Base-by-base conservation (phyloP, 2,888 invertebrate genomes). In the Punctoribates punctum region DNA sequence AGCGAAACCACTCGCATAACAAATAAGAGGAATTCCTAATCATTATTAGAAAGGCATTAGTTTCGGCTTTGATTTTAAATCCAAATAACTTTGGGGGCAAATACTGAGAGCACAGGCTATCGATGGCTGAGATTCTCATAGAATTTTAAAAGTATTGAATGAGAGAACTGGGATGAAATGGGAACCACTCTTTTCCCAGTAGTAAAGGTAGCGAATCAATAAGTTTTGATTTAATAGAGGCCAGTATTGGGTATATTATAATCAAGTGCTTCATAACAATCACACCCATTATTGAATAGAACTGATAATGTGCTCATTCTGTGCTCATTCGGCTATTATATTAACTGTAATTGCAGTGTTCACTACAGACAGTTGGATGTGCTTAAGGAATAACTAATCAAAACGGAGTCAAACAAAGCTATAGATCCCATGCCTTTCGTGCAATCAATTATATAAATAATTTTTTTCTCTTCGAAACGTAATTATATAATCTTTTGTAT, bases 391-490 rank as follows among this genome's bases (percentile, higher is more conserved):
- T 23, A 57, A 57, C 23, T 57, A 57, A 57, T 57, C 57, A 23
- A 23, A 57, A 57, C 23, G 2, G 57, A 42, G 42, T 8, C 42
- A 42, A 42, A 42, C 42, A 42, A 42, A 42, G 20, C 57, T 57
- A 23, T 23, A 57, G n/a, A 57, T 57, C 65, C 65, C 29, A 34
- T 65, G 65, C 65, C 65, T 65, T 65, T 65, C 65, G 65, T 38
- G 65, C 65, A 65, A 65, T 65, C 65, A 29, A 65, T 65, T 34
- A 65, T 38, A 34, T 65, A 17, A 65, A 34, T 34, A 25, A 57
- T 57, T 23, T 23, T n/a, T 57, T 57, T 51, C 20, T 51, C 20
- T 57, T 57, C 57, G 23, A 57, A 25, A 57, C 23, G 17, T 25
- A 57, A 57, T 57, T 57, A 57, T 57, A 57, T 57, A 57, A 57